These are phyloP conservation scores for Drosophila baimaii DNA, from an alignment of 1,140 invertebrate genomes.

Conservation along the genomic window DNA sequence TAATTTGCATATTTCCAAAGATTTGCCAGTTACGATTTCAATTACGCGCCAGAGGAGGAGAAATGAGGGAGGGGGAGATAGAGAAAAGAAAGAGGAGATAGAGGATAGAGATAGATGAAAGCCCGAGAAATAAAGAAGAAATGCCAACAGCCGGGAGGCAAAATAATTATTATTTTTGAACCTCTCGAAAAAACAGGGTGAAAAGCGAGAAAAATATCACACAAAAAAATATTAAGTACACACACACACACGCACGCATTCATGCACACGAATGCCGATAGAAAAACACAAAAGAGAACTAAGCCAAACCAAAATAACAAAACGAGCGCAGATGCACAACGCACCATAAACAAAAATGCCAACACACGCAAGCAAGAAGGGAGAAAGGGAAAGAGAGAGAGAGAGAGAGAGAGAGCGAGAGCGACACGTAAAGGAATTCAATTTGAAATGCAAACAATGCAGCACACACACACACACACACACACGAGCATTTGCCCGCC, in stretches of 20 bases:
- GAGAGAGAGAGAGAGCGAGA: conserved; percentile 5
- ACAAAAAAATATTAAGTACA: conserved; percentile 31
- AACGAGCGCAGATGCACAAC: conserved; percentile 76
- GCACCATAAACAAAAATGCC: conserved; percentile 65
- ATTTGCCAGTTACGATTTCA: conserved; percentile 54
- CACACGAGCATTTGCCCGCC: conserved; percentile 49
- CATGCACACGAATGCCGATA: conserved; percentile 20
- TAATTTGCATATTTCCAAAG: conserved; percentile 57
- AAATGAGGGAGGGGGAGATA: background rate
- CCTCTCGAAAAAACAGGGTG: conserved; percentile 34
- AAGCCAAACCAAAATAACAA: conserved; percentile 80
- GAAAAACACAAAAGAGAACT: conserved; percentile 52
- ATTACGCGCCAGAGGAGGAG: conserved; percentile 11
- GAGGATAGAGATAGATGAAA: conserved; percentile 21
- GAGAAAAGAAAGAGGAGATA: conserved; percentile 9
- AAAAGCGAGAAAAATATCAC: conserved; percentile 47
- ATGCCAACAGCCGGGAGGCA: conserved; percentile 23
- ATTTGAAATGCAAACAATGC: conserved; percentile 82
- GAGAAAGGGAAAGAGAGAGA: background rate
- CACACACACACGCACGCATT: conserved; percentile 10
- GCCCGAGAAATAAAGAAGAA: conserved; percentile 17
- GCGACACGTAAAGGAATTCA: conserved; percentile 72
- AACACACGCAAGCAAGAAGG: conserved; percentile 49
- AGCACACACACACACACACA: conserved; percentile 39
- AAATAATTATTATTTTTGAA: conserved; percentile 37